These are phyloP conservation scores for Urocitellus parryii DNA, from an alignment of 2,113 vertebrate species.

Conservation along the genomic window DNA sequence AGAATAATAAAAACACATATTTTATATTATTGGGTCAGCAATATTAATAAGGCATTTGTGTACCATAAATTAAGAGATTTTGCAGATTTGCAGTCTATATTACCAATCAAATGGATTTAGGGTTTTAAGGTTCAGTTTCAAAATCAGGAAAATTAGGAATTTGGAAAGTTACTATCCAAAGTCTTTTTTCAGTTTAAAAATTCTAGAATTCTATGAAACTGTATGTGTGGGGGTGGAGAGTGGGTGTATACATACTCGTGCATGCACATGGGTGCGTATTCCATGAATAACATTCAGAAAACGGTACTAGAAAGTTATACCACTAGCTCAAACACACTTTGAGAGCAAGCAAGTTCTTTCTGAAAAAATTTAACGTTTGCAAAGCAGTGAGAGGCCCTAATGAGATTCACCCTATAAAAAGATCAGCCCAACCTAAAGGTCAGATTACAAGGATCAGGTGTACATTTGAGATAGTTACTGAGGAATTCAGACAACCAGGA, in stretches of 20 bases:
- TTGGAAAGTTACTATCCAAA: conserved; percentile 1
- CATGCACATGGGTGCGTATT: background rate
- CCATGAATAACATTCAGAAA: background rate
- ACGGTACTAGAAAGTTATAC: background rate
- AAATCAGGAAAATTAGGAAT: background rate
- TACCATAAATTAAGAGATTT: background rate
- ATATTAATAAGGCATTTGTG: background rate
- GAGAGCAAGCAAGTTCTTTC: conserved; percentile 35
- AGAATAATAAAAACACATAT: background rate
- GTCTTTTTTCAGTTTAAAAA: background rate
- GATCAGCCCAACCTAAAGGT: conserved; percentile 66
- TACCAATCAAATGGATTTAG: conserved; percentile 7
- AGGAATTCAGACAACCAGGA: conserved; percentile 46
- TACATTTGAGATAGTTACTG: conserved; percentile 56
- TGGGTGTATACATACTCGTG: too few species aligned
- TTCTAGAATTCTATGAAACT: background rate
- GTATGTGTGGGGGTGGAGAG: background rate
- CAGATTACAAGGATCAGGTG: conserved; percentile 23
- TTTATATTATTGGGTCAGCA: background rate
- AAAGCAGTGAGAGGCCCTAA: conserved; percentile 37
- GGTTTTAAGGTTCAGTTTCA: background rate
- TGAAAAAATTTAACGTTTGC: conserved; percentile 62
- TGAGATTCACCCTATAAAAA: conserved; percentile 65
- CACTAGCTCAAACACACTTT: background rate
- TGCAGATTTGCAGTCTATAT: background rate